Evolutionary conservation across 2,888 invertebrate genomes (phyloP).

Genomic region (Cheilosia vulpina): DNA sequence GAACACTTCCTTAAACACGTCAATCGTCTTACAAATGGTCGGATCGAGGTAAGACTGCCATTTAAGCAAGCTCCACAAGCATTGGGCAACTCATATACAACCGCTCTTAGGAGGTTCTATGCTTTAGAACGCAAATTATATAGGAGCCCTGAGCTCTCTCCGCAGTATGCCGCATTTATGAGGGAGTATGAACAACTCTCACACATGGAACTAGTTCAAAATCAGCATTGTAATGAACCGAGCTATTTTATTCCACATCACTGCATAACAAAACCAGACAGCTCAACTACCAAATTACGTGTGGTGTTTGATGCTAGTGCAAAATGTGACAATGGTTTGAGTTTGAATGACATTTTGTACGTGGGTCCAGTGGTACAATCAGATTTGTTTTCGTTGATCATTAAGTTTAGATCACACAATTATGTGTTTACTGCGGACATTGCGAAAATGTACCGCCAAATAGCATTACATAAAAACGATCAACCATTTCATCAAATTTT

Average conservation of each 20-base stretch:
- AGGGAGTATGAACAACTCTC: slow-evolving; percentile 4
- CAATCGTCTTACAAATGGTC: background rate
- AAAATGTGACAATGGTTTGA: background rate
- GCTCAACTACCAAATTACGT: slow-evolving; percentile 10
- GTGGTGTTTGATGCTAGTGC: slow-evolving; percentile 11
- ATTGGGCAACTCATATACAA: background rate
- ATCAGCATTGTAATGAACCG: background rate
- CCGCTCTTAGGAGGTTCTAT: too few species aligned
- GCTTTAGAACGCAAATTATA: slow-evolving; percentile 7
- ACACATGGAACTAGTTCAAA: slow-evolving; percentile 1
- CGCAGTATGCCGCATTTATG: slow-evolving; percentile 4
- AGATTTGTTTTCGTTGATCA: slow-evolving; percentile 10
- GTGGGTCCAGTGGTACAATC: slow-evolving; percentile 19
- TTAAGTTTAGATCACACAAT: slow-evolving; percentile 16
- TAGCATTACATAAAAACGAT: slow-evolving; percentile 3
- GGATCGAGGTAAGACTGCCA: background rate
- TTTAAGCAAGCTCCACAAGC: background rate
- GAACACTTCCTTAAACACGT: too few species aligned
- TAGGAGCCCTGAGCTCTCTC: background rate
- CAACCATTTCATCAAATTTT: slow-evolving; percentile 17
- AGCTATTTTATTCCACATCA: slow-evolving; percentile 25
- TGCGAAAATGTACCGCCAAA: slow-evolving; percentile 24
- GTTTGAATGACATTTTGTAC: slow-evolving; percentile 12
- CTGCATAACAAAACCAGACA: slow-evolving; percentile 21
- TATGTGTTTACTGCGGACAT: slow-evolving; percentile 34